A percentile compares a stretch with the other conserved stretches of the same genome.
Evolutionary conservation across 2,888 invertebrate species (phyloP).

Genomic region (Brachynemurus nebulosus): DNA sequence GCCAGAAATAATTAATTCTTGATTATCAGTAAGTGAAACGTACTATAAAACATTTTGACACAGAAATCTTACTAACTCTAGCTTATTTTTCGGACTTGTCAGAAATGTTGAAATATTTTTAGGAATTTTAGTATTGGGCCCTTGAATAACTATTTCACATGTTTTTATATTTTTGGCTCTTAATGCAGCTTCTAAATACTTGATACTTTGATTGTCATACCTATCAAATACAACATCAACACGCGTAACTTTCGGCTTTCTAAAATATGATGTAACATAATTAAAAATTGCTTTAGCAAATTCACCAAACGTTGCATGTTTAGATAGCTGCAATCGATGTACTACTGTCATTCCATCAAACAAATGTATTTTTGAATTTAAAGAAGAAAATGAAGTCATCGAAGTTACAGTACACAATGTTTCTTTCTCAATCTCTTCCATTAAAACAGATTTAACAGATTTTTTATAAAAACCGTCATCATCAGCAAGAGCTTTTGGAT

Average conservation of each 20-base stretch:
- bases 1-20: slow-evolving; percentile 12
- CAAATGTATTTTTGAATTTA: not conserved
- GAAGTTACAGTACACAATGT: not conserved
- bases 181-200: not conserved
- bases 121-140: slow-evolving; percentile 16
- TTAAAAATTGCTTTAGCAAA: not conserved
- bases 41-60: slow-evolving; percentile 15
- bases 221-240: not conserved
- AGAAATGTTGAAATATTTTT: slow-evolving; percentile 17
- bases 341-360: not conserved
- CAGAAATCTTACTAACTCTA: slow-evolving; percentile 19
- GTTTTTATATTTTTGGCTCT: not conserved
- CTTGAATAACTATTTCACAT: not conserved
- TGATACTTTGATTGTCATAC: not conserved
- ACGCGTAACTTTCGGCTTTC: not conserved
- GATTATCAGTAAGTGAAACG: slow-evolving; percentile 16
- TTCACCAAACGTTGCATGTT: not conserved
- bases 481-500: not conserved
- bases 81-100: slow-evolving; percentile 17
- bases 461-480: not conserved
- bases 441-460: not conserved
- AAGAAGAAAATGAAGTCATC: not conserved
- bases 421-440: not conserved
- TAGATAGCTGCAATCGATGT: not conserved
- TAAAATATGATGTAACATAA: not conserved